Evolutionary conservation across 2,888 invertebrate genomes (phyloP).

Genomic region (Griposia aprilina): DNA sequence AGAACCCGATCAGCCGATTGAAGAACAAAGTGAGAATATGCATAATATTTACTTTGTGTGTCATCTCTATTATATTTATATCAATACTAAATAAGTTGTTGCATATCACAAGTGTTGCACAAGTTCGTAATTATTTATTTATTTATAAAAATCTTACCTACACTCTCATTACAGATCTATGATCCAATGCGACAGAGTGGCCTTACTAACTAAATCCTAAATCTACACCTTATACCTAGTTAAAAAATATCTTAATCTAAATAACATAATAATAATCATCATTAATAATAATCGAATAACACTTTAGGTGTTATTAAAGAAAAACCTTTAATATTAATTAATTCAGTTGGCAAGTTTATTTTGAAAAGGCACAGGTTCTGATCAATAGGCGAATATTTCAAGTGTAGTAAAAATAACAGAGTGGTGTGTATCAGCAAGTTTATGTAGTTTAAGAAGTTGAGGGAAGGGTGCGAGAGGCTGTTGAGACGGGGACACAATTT

Average conservation of each 20-base stretch:
- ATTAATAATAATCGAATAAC: neutral
- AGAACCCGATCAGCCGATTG: neutral
- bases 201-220: too few species aligned
- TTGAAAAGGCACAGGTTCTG: neutral
- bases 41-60: neutral
- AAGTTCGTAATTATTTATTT: too few species aligned
- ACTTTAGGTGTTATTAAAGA: neutral
- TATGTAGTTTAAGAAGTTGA: slow-evolving; percentile 6
- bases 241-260: too few species aligned
- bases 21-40: neutral
- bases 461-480: neutral
- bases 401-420: neutral
- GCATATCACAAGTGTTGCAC: neutral
- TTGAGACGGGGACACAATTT: neutral
- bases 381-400: neutral
- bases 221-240: too few species aligned
- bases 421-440: neutral
- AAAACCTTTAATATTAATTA: neutral
- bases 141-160: too few species aligned
- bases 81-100: neutral
- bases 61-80: neutral
- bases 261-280: too few species aligned
- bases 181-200: too few species aligned
- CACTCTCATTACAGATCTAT: too few species aligned
- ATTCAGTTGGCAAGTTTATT: neutral